Conservation (phyloP, 2,113 vertebrate species). For the Phocoena sinus region DNA sequence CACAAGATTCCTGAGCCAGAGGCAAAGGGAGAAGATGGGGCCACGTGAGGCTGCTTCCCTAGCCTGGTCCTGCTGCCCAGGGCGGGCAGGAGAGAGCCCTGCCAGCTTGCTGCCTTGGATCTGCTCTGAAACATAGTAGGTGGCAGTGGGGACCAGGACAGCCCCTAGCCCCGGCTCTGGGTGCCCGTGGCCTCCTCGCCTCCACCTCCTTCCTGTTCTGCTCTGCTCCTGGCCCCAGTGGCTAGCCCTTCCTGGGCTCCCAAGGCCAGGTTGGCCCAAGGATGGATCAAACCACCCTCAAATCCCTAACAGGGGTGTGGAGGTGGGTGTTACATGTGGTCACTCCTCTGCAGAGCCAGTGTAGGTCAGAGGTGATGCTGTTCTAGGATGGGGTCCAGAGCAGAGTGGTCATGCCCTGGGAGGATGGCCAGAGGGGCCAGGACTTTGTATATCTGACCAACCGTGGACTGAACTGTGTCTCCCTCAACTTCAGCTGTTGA, state of each 20-base stretch:
- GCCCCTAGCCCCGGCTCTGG: not conserved
- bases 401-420: not conserved
- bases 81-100: not conserved
- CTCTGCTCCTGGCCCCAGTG: not conserved
- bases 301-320: too few relatives aligned
- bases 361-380: not conserved
- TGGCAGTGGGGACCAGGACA: not conserved
- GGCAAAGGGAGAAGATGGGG: not conserved
- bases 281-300: not conserved
- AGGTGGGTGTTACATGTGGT: not conserved
- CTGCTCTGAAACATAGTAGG: not conserved
- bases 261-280: not conserved
- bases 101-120: not conserved
- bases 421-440: not conserved
- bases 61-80: not conserved
- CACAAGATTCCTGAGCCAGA: not conserved
- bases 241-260: not conserved
- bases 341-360: not conserved
- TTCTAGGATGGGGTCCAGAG: not conserved
- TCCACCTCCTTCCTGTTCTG: not conserved
- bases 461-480: accelerated
- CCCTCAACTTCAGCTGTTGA: not conserved
- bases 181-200: not conserved
- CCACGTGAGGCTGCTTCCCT: not conserved
- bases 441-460: accelerated